Evolutionary conservation across 2,797 vertebrate species (phyloP).

Genomic region (Gastrophryne carolinensis): DNA sequence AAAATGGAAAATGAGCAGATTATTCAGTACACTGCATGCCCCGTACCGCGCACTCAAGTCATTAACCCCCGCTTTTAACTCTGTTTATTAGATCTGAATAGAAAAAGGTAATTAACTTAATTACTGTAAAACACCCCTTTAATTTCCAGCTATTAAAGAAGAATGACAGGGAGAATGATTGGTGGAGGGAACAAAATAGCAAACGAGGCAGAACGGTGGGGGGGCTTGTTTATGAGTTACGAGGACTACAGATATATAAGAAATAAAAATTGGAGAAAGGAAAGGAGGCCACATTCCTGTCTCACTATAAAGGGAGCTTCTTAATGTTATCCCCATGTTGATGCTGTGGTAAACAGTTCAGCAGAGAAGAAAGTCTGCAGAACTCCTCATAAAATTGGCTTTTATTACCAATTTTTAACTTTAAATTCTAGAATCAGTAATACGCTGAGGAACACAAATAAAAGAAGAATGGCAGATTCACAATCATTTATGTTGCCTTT

Average conservation of each 20-base stretch:
- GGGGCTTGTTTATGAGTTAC: not conserved
- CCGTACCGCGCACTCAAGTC: not conserved
- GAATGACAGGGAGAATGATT: not conserved
- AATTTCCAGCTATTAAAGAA: conserved; percentile 32
- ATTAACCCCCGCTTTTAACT: conserved; percentile 26
- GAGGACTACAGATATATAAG: not conserved
- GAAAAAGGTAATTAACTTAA: conserved; percentile 38
- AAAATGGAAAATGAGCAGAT: not conserved
- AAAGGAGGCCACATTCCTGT: no score
- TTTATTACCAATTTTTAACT: no score
- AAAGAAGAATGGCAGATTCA: no score
- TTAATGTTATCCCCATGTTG: no score
- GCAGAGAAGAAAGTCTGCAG: no score
- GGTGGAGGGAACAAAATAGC: not conserved
- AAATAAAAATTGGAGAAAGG: no score
- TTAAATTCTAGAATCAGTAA: no score
- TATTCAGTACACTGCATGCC: not conserved
- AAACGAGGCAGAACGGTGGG: not conserved
- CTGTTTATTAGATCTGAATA: conserved; percentile 23
- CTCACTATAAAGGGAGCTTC: no score
- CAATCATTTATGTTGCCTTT: no score
- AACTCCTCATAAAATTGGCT: no score
- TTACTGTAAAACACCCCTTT: conserved; percentile 43
- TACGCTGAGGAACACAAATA: no score
- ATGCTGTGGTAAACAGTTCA: no score